Conservation (phyloP, 1,140 invertebrate species). For the Tribolium madens region DNA sequence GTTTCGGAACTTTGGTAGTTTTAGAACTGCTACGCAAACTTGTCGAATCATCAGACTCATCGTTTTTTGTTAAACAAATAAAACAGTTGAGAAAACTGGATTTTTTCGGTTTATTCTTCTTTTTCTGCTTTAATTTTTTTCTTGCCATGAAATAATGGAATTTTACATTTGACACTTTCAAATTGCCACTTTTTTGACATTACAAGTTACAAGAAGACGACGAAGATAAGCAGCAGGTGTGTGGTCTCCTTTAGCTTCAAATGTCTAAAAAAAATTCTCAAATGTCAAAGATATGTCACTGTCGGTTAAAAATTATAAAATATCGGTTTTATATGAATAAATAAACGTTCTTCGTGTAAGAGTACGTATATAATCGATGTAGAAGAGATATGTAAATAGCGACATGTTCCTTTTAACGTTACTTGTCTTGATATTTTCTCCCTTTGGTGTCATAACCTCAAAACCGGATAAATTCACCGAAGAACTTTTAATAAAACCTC, state of each 20-base stretch:
- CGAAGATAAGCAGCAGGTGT: no score
- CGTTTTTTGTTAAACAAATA: conserved; percentile 3
- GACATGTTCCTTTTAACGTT: conserved; percentile 13
- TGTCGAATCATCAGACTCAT: not conserved
- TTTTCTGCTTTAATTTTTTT: conserved; percentile 21
- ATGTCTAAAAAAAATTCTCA: not conserved
- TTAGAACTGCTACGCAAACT: not conserved
- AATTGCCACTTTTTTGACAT: not conserved
- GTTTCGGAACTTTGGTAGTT: not conserved
- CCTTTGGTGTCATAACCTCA: not conserved
- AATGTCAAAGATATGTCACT: no score
- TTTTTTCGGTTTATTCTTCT: conserved; percentile 5
- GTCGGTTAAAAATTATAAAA: not conserved
- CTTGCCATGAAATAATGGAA: conserved; percentile 7
- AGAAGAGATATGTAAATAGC: not conserved
- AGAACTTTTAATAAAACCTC: conserved; percentile 83
- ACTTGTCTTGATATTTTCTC: not conserved
- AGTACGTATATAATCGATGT: not conserved
- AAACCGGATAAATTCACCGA: conserved; percentile 78
- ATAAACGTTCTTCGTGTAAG: not conserved
- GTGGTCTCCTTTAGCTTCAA: not conserved
- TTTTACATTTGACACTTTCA: not conserved
- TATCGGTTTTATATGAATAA: not conserved
- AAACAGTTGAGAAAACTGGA: not conserved
- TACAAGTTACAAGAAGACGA: no score